Evolutionary conservation across 2,113 vertebrate species (phyloP).

Genomic region (Atherinomorus stipes): DNA sequence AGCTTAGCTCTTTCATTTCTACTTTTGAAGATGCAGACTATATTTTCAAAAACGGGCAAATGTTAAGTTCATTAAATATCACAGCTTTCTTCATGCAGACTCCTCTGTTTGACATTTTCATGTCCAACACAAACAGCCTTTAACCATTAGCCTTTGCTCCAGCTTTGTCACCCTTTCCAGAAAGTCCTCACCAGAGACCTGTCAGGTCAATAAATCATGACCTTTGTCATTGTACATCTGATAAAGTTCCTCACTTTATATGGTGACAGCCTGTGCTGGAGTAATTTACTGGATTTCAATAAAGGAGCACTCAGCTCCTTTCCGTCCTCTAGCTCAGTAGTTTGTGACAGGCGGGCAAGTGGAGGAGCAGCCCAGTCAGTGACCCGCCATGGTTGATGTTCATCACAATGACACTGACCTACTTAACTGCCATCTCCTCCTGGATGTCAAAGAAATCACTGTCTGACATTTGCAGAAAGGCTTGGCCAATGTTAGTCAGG

Average conservation of each 20-base stretch:
- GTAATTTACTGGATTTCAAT: slow-evolving; percentile 71
- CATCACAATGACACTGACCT: slow-evolving; percentile 83
- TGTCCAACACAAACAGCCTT: slow-evolving; percentile 51
- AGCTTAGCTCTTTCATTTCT: too few species aligned
- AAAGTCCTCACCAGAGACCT: slow-evolving; percentile 53
- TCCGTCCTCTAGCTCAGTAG: slow-evolving; percentile 57
- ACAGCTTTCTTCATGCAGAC: background rate
- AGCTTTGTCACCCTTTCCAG: slow-evolving; percentile 44
- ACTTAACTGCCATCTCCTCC: slow-evolving; percentile 76
- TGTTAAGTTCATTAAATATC: background rate
- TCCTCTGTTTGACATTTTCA: slow-evolving; percentile 51
- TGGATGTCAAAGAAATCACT: slow-evolving; percentile 72
- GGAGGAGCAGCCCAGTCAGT: slow-evolving; percentile 66
- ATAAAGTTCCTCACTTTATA: slow-evolving; percentile 78
- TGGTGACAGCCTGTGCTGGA: slow-evolving; percentile 55
- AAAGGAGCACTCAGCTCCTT: slow-evolving; percentile 71
- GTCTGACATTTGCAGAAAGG: slow-evolving; percentile 67
- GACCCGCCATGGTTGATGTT: slow-evolving; percentile 77
- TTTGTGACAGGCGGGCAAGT: slow-evolving; percentile 77
- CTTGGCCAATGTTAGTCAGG: slow-evolving; percentile 52
- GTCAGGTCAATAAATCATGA: slow-evolving; percentile 73
- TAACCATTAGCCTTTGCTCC: slow-evolving; percentile 36
- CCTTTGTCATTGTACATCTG: slow-evolving; percentile 69
- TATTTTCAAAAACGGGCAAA: too few species aligned
- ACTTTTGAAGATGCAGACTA: too few species aligned